Evolutionary conservation across 1,140 invertebrate species (phyloP).

Genomic region (Ericerus pela): DNA sequence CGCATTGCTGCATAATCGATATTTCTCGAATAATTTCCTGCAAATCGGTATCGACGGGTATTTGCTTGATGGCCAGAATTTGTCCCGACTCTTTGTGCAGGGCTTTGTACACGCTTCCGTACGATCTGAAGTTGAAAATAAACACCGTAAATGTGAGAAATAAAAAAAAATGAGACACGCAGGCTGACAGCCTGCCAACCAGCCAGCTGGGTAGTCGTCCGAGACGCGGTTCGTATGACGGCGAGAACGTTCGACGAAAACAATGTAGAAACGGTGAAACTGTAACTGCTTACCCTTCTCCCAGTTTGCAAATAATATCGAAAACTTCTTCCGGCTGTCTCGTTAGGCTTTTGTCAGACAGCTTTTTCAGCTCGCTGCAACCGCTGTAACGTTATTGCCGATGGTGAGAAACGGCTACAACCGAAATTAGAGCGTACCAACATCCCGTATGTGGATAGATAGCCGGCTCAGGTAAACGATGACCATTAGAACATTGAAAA

Average conservation of each 20-base stretch:
- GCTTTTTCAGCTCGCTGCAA: conserved; percentile 76
- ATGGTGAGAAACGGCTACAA: too few species aligned
- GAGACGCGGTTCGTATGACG: too few species aligned
- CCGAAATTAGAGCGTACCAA: too few species aligned
- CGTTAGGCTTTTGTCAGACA: conserved; percentile 87
- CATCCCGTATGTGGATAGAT: too few species aligned
- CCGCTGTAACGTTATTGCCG: conserved; percentile 23
- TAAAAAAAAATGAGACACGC: too few species aligned
- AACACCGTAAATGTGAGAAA: conserved; percentile 16
- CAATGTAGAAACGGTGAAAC: conserved; percentile 10
- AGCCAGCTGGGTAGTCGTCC: too few species aligned
- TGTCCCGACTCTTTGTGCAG: conserved; percentile 95
- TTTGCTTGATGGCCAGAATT: conserved; percentile 96
- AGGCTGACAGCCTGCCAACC: too few species aligned
- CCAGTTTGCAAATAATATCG: conserved; percentile 95
- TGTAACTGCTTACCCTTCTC: conserved; percentile 63
- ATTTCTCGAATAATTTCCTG: conserved; percentile 99
- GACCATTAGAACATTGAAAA: too few species aligned
- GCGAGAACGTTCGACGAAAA: neutral
- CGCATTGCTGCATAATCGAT: conserved; percentile 99
- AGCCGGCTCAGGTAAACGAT: too few species aligned
- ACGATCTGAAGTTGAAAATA: conserved; percentile 35
- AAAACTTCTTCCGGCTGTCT: conserved; percentile 97
- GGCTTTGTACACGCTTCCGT: conserved; percentile 81
- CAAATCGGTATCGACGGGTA: conserved; percentile 95